Conservation (phyloP, 2,113 vertebrate genomes). For the Chlorocebus sabaeus region DNA sequence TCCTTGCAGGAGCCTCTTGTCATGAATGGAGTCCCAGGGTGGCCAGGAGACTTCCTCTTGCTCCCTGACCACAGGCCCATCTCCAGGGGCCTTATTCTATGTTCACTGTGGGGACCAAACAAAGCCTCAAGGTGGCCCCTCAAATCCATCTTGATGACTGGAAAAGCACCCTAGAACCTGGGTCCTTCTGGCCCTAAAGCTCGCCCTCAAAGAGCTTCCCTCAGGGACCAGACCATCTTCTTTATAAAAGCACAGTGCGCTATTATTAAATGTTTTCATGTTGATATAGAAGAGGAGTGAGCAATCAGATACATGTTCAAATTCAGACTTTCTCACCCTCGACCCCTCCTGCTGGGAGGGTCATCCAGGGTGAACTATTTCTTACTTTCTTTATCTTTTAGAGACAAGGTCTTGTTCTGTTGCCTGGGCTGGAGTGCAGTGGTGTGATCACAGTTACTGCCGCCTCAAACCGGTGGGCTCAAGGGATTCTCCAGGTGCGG, state of each 20-base stretch:
- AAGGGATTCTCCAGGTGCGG: too few species aligned
- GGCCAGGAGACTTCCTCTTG: too few species aligned
- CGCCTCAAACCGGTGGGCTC: too few species aligned
- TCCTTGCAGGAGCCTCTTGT: neutral
- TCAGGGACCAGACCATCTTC: neutral
- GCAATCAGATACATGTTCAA: neutral
- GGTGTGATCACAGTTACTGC: too few species aligned
- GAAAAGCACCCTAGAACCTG: too few species aligned
- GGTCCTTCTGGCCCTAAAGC: neutral
- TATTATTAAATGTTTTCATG: neutral
- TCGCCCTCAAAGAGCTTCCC: neutral
- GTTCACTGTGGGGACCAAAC: neutral
- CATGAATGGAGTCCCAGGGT: neutral
- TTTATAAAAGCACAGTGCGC: fast-evolving
- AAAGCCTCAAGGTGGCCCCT: neutral
- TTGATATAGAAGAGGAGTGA: too few species aligned
- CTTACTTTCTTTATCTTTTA: neutral
- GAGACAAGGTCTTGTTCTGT: too few species aligned
- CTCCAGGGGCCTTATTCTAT: neutral
- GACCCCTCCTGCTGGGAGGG: neutral
- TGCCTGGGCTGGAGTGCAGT: too few species aligned
- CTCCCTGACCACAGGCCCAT: too few species aligned
- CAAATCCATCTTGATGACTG: fast-evolving
- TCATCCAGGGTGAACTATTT: neutral
- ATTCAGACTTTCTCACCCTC: neutral